Evolutionary conservation across 2,888 invertebrate species (phyloP), one percentile per base, ranked within the genome.

Genomic region (Ectemnius cavifrons): DNA sequence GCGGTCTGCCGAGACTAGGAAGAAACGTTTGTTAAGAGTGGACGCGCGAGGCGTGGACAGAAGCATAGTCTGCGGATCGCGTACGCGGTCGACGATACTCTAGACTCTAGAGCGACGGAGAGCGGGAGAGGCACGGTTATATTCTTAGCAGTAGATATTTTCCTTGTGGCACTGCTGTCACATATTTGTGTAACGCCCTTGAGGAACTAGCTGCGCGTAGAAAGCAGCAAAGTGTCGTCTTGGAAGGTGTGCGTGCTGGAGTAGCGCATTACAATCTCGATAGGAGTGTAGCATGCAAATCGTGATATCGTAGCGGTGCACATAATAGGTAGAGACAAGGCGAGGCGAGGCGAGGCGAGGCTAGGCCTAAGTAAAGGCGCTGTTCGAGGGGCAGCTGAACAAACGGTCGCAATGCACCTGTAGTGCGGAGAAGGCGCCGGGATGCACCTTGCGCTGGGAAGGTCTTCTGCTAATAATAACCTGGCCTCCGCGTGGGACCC

Each of bases 381-480:
- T 6, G 37, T 37, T 4, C 49, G 27, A 58, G 72, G 13, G 58
- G 61, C 81, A 83, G 78, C 75, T 81, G 81, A 75, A 47, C 75
- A 81, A 81, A 78, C 81, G 75, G 58, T 73, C 67, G 58, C 64
- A 52, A 61, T 70, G 73, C 74, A 83, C 83, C 77, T 81, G 83
- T 73, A 59, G 52, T 61, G 57, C 28, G 66, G 37, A 37, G 37
- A 37, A 37, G 37, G 45, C 78, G 64, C 66, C 63, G 62, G 49
- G 62, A 65, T 67, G 78, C 69, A 77, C 68, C 82, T 81, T 74
- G 61, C 79, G 20, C 65, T 64, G 69, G 71, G 73, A 76, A 70
- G 67, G 63, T 74, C 76, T 77, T 82, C 67, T 58, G 62, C 73
- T 56, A 80, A 83, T 82, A 80, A 83, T 83, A 80, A 69, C 65